Percentiles rank a stretch among this genome's conserved stretches.
Conservation (phyloP, 2,113 vertebrate genomes). For the Puffinus mauretanicus region DNA sequence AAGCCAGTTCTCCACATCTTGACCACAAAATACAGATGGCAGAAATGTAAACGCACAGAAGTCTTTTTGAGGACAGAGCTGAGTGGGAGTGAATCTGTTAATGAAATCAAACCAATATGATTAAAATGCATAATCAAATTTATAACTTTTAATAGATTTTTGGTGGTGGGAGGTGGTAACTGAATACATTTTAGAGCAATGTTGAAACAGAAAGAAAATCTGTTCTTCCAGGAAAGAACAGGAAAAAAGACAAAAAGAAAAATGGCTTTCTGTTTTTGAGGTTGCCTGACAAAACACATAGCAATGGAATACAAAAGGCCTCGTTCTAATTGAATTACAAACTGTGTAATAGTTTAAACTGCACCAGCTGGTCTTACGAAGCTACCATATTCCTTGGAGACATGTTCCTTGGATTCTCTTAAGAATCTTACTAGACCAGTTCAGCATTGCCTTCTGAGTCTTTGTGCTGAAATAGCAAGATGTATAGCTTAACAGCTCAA, state of each 20-base stretch:
- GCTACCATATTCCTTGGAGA: constrained; percentile 69
- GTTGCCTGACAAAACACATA: constrained; percentile 36
- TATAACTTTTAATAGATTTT: background rate
- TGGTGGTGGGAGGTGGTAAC: background rate
- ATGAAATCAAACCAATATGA: constrained; percentile 2
- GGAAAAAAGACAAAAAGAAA: background rate
- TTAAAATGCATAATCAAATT: background rate
- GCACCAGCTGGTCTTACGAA: constrained; percentile 67
- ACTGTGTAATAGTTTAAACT: constrained; percentile 73
- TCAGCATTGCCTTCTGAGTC: constrained; percentile 12
- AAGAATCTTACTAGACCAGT: constrained; percentile 23
- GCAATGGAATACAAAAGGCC: constrained; percentile 35
- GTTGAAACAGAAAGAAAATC: background rate
- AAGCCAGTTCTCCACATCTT: background rate
- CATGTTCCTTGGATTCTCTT: background rate
- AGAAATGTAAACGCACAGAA: background rate
- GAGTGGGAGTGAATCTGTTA: background rate
- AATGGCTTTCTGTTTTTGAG: constrained; percentile 22
- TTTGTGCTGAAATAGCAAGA: background rate
- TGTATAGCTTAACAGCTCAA: background rate
- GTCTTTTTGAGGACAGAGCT: background rate
- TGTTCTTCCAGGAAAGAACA: background rate
- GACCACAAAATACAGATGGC: background rate
- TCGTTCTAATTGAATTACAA: constrained; percentile 70
- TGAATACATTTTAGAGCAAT: background rate